A percentile compares a stretch with the other conserved stretches of the same genome.
Conservation (phyloP, 2,113 vertebrate genomes). For the Orthonyx spaldingii region DNA sequence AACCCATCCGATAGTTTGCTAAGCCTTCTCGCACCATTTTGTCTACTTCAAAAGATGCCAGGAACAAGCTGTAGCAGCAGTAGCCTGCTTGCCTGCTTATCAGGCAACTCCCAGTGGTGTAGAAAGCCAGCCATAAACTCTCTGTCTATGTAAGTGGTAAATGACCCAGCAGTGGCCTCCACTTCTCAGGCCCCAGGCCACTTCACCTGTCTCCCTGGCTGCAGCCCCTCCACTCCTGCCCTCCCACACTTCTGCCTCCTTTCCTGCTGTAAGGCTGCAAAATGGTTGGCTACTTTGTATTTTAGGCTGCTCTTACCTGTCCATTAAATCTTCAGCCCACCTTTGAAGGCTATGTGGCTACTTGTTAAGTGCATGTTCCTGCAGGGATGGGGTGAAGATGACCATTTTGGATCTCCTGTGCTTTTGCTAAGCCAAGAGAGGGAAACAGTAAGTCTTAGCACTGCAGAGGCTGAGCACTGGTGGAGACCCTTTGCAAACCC, state of each 20-base stretch:
- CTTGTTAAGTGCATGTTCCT: neutral
- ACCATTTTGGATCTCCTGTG: neutral
- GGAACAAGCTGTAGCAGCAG: neutral
- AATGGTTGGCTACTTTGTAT: neutral
- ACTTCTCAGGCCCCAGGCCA: neutral
- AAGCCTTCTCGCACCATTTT: neutral
- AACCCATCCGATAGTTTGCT: neutral
- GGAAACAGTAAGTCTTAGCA: neutral
- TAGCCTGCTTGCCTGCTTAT: neutral
- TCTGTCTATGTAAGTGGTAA: neutral
- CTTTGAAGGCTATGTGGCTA: neutral
- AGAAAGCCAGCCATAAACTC: neutral
- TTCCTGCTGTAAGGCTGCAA: neutral
- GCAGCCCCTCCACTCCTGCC: neutral
- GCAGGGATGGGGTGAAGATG: neutral
- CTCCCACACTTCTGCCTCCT: neutral
- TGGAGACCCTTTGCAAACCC: neutral
- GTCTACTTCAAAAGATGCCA: neutral
- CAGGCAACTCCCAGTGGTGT: neutral
- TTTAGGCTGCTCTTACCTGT: neutral
- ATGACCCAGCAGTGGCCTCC: neutral
- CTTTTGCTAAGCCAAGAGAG: neutral
- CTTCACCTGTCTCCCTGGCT: neutral
- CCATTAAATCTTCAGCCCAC: neutral
- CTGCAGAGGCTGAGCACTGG: neutral